Evolutionary conservation across 2,797 vertebrate species (phyloP), one percentile per base, ranked within the genome.

Genomic region (Xiphorhynchus erythropygius): DNA sequence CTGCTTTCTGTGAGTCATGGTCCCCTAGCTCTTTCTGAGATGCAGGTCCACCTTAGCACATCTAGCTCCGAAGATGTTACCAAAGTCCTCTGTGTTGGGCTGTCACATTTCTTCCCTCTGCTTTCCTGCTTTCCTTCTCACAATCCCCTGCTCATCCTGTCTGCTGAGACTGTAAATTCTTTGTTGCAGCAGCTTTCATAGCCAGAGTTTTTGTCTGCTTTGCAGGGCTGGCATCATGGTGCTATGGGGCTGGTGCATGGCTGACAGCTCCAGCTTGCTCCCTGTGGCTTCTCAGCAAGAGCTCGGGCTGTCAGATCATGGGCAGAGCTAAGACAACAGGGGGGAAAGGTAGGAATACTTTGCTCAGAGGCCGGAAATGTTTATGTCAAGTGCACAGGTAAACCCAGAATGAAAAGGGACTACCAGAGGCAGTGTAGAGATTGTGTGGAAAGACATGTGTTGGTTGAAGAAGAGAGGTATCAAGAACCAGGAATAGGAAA

Each of bases 81-180:
- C 1, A 0, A 60, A 37, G 22, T 68, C 42, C 41, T 86, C 59
- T 57, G 37, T 15, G 47, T 47, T 87, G 35, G 44, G 18, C 60
- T 85, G 74, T 93, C 84, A 33, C 70, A 80, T 87, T 81, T 91
- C 69, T 91, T 84, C 76, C 84, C 76, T 81, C 55, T 49, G 47
- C 27, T 90, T 80, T 77, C 39, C 73, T 57, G 49, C 89, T 93
- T 76, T 25, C 15, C n/a, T 41, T 70, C 80, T 88, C 65, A 73
- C 39, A 86, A 62, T 55, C 50, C 55, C 59, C 50, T 63, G 50
- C 35, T 86, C 18, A 1, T 16, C 46, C 57, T 65, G 62, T 75
- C 76, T 92, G 52, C 63, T 7, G 1, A 90, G 80, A 86, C 55
- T 56, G 59, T 90, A 90, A 88, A 84, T 73, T 79, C 24, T 73